Evolutionary conservation across 2,113 vertebrate genomes (phyloP).

Genomic region (Erythrolamprus reginae): DNA sequence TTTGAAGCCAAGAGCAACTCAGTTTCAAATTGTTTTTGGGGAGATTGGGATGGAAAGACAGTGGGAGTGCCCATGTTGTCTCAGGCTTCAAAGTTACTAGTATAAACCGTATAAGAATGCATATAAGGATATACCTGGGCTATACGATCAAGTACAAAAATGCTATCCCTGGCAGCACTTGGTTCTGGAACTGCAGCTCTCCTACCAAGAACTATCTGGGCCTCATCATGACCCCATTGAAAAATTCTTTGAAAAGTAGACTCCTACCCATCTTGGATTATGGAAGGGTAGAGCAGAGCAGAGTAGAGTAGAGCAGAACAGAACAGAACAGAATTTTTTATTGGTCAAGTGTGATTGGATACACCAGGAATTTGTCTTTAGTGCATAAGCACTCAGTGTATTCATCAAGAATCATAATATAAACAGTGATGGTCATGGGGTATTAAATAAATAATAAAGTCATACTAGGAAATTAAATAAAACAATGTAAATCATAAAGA

Average conservation of each 20-base stretch:
- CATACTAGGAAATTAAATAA: no score
- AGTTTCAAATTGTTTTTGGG: neutral
- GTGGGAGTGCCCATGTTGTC: neutral
- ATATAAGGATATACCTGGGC: neutral
- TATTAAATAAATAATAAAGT: no score
- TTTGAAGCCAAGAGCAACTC: neutral
- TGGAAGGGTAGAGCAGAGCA: neutral
- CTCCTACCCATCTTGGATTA: neutral
- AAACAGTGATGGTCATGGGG: no score
- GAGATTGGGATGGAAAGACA: neutral
- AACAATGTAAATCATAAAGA: no score
- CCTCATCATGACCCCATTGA: neutral
- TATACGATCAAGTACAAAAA: neutral
- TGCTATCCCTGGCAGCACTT: neutral
- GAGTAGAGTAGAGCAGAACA: no score
- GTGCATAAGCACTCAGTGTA: no score
- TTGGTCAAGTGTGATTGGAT: no score
- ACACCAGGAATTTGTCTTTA: no score
- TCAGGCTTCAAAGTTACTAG: neutral
- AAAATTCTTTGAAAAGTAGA: neutral
- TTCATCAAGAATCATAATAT: no score
- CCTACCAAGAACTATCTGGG: neutral
- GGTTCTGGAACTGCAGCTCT: neutral
- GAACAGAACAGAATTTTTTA: no score
- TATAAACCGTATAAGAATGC: neutral